phyloP scores from a whole-genome alignment of 2,888 invertebrate genomes.

The Invenusta paracnida region DNA sequence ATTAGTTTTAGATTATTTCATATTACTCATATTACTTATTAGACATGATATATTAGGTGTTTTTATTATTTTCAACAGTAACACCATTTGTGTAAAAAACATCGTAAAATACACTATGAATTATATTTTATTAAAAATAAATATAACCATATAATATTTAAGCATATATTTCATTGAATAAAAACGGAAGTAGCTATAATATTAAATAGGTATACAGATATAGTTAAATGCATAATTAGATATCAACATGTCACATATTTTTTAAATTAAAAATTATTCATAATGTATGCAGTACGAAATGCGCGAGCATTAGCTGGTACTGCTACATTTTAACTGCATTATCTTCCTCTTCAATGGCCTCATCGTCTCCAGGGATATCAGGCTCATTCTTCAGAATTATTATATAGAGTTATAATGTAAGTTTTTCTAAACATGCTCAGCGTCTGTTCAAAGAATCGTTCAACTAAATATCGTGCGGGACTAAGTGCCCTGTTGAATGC shows the following conservation, averaged over 20 bases:
- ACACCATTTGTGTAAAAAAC: neutral
- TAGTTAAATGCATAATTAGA: neutral
- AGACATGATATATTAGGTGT: no score
- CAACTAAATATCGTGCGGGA: conserved; percentile 19
- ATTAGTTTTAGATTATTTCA: neutral
- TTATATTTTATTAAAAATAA: conserved; percentile 16
- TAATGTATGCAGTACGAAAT: neutral
- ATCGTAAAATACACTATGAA: neutral
- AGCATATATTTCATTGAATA: neutral
- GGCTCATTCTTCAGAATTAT: neutral
- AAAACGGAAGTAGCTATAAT: neutral
- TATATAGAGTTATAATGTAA: neutral
- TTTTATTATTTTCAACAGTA: neutral
- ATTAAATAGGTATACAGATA: neutral
- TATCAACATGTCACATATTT: neutral
- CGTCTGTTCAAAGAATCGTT: neutral
- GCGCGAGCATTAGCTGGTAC: conserved; percentile 1
- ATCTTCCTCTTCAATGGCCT: conserved; percentile 27
- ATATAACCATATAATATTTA: neutral
- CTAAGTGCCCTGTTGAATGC: conserved; percentile 9
- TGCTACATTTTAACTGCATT: conserved; percentile 8
- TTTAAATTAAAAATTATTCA: neutral
- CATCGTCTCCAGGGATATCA: neutral
- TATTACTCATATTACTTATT: neutral
- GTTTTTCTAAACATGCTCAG: conserved; percentile 1